A percentile compares a stretch with the other conserved stretches of the same genome.
phyloP scores from a whole-genome alignment of 2,797 vertebrate species.

The Euphonia xanthogaster region DNA sequence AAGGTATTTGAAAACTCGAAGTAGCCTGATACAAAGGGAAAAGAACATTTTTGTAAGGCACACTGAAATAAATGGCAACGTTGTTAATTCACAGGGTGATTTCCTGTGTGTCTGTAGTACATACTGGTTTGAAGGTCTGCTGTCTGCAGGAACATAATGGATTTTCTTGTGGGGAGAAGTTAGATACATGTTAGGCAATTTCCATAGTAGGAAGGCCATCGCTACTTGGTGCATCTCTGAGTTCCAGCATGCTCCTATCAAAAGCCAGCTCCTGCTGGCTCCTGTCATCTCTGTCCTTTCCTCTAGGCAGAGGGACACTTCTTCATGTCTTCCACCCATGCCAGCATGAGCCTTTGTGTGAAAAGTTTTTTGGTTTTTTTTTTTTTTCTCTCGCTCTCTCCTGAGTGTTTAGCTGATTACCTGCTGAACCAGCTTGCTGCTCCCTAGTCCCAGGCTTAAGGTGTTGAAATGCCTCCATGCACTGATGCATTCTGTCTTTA shows the following conservation, averaged over 20 bases:
- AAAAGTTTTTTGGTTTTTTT: background rate
- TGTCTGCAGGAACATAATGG: background rate
- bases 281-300: background rate
- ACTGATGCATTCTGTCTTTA: background rate
- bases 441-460: background rate
- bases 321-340: background rate
- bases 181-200: background rate
- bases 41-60: background rate
- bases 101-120: background rate
- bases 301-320: background rate
- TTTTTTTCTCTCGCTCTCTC: background rate
- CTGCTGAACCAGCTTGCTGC: background rate
- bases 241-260: background rate
- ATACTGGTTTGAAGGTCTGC: background rate
- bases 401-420: background rate
- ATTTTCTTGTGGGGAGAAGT: background rate
- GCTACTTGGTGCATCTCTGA: background rate
- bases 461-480: background rate
- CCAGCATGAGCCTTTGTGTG: background rate
- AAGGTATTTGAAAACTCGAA: background rate
- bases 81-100: background rate
- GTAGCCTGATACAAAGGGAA: background rate
- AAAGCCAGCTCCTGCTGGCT: background rate
- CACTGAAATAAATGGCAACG: fast-evolving
- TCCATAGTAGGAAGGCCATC: background rate